phyloP scores from a whole-genome alignment of 2,888 invertebrate genomes.

The Brachyopa scutellaris region DNA sequence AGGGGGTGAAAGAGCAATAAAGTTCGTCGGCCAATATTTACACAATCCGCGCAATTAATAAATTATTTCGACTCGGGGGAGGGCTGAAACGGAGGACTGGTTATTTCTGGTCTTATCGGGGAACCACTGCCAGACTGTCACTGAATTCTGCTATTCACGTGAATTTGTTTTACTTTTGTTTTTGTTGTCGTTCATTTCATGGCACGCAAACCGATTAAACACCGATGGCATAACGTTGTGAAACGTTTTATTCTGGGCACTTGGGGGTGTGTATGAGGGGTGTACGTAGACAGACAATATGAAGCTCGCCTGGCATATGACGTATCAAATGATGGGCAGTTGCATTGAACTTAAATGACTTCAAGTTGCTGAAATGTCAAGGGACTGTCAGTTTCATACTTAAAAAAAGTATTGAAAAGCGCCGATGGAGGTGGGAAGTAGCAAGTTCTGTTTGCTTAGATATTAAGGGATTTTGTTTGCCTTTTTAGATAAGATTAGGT shows the following conservation, averaged over 20 bases:
- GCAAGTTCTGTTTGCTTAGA: too few species aligned
- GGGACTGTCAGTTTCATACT: too few species aligned
- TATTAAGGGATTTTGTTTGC: too few species aligned
- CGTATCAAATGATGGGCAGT: not conserved
- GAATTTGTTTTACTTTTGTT: constrained; percentile 23
- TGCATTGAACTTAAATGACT: too few species aligned
- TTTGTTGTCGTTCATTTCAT: not conserved
- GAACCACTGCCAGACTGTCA: not conserved
- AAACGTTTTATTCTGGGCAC: constrained; percentile 46
- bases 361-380: too few species aligned
- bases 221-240: constrained; percentile 39
- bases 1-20: not conserved
- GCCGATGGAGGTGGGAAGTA: too few species aligned
- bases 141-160: constrained; percentile 28
- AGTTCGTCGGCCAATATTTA: constrained; percentile 18
- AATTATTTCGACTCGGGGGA: constrained; percentile 2
- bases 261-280: constrained; percentile 20
- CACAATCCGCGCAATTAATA: constrained; percentile 7
- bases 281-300: too few species aligned
- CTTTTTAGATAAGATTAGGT: constrained; percentile 4
- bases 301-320: too few species aligned
- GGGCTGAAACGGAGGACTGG: too few species aligned
- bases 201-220: not conserved
- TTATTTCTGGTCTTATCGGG: too few species aligned
- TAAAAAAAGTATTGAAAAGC: too few species aligned